These are phyloP conservation scores for Tortricodes alternella DNA, from an alignment of 2,888 invertebrate genomes.

Conservation along the genomic window DNA sequence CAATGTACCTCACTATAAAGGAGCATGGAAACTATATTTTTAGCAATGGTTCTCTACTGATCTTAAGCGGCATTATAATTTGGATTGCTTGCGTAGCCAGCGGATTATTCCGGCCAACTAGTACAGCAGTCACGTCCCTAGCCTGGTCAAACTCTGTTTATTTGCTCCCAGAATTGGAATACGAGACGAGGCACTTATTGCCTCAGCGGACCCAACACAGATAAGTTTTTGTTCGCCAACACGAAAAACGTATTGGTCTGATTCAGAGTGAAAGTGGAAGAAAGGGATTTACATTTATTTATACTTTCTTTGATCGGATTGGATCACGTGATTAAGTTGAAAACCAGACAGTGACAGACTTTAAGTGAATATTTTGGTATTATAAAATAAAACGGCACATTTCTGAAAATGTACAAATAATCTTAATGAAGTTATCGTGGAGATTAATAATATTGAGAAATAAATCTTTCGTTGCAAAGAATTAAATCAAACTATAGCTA, in stretches of 20 bases:
- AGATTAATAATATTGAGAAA: too few species aligned
- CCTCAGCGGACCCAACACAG: constrained; percentile 11
- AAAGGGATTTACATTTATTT: constrained; percentile 21
- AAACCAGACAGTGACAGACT: too few species aligned
- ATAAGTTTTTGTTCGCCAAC: constrained; percentile 18
- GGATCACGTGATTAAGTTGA: background rate
- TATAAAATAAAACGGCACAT: too few species aligned
- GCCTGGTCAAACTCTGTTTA: constrained; percentile 43
- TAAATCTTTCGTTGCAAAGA: too few species aligned
- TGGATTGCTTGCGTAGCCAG: background rate
- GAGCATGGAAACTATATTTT: too few species aligned
- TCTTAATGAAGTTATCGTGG: too few species aligned
- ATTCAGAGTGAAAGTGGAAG: constrained; percentile 13
- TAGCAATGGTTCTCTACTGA: too few species aligned
- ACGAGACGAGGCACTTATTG: constrained; percentile 42
- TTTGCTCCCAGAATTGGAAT: constrained; percentile 62
- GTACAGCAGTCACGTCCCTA: constrained; percentile 15
- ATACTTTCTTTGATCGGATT: constrained; percentile 10
- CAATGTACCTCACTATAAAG: too few species aligned
- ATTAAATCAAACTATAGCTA: too few species aligned
- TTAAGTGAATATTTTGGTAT: too few species aligned
- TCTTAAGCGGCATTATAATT: background rate
- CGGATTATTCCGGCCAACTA: background rate
- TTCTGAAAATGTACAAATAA: too few species aligned
- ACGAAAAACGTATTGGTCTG: constrained; percentile 22